Evolutionary conservation across 2,888 invertebrate species (phyloP).

Genomic region (Pheosia gnoma): DNA sequence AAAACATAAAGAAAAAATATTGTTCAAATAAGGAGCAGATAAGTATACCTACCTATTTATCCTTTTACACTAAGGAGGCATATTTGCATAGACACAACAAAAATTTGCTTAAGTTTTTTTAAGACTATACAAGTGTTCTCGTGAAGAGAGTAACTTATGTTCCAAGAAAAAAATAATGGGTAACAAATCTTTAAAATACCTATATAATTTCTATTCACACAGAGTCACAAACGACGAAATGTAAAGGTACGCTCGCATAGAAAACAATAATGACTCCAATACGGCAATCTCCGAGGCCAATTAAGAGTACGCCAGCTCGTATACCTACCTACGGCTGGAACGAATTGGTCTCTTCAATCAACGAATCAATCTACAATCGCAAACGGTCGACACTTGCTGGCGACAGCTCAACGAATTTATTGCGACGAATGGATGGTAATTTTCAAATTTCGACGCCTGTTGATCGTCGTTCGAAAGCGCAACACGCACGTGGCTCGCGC

Average conservation of each 20-base stretch:
- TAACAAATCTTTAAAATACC: background rate
- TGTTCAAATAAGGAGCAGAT: background rate
- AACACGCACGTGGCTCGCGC: constrained; percentile 39
- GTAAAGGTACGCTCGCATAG: constrained; percentile 41
- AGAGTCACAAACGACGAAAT: constrained; percentile 20
- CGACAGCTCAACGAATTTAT: constrained; percentile 82
- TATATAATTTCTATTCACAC: background rate
- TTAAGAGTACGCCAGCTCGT: constrained; percentile 74
- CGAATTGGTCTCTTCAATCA: constrained; percentile 83
- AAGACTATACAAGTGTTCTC: no score
- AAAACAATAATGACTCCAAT: constrained; percentile 61
- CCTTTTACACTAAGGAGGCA: no score
- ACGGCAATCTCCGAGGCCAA: constrained; percentile 78
- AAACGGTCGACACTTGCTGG: constrained; percentile 78
- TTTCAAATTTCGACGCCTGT: constrained; percentile 79
- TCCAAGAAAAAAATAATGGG: no score
- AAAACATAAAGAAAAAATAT: background rate
- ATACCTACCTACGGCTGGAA: constrained; percentile 60
- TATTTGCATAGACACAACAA: no score
- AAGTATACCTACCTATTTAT: no score
- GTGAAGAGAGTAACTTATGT: no score
- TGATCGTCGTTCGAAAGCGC: constrained; percentile 60
- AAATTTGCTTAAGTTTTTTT: no score
- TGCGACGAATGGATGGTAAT: constrained; percentile 74
- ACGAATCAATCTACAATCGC: constrained; percentile 83